Evolutionary conservation across 2,888 invertebrate species (phyloP).

Genomic region (Sympetrum striolatum): DNA sequence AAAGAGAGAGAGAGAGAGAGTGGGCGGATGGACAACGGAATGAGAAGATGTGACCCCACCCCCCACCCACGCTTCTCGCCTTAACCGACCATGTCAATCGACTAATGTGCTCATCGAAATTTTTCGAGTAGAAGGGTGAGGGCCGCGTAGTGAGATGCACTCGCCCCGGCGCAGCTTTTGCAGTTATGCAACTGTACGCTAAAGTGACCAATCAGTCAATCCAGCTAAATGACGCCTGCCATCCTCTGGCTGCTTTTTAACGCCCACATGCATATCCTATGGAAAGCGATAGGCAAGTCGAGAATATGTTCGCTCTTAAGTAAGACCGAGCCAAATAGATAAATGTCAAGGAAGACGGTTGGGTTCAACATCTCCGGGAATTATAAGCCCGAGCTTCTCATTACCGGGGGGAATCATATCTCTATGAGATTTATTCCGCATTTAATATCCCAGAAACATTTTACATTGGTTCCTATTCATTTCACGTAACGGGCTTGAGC

Average conservation of each 20-base stretch:
- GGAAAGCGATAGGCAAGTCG: slow-evolving; percentile 27
- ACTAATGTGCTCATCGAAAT: not conserved
- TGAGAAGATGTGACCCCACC: not conserved
- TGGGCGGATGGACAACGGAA: not conserved
- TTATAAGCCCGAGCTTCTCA: not conserved
- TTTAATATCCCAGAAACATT: not conserved
- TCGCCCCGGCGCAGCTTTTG: not conserved
- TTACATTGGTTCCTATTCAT: too few species aligned
- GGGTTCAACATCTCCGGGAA: not conserved
- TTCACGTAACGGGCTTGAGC: too few species aligned
- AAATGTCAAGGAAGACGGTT: not conserved
- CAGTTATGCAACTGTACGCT: slow-evolving; percentile 7
- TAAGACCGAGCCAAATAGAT: not conserved
- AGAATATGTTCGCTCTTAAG: not conserved
- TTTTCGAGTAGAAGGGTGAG: not conserved
- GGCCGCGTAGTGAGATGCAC: not conserved
- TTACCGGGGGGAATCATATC: not conserved
- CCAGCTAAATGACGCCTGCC: slow-evolving; percentile 6
- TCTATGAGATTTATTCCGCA: not conserved
- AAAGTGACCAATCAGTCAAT: slow-evolving; percentile 36
- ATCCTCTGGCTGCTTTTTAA: not conserved
- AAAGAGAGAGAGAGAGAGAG: not conserved
- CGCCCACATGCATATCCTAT: not conserved
- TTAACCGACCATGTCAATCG: not conserved
- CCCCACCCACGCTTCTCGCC: not conserved